Base-by-base conservation (phyloP, 1,140 invertebrate species). In the Penaeus vannamei region DNA sequence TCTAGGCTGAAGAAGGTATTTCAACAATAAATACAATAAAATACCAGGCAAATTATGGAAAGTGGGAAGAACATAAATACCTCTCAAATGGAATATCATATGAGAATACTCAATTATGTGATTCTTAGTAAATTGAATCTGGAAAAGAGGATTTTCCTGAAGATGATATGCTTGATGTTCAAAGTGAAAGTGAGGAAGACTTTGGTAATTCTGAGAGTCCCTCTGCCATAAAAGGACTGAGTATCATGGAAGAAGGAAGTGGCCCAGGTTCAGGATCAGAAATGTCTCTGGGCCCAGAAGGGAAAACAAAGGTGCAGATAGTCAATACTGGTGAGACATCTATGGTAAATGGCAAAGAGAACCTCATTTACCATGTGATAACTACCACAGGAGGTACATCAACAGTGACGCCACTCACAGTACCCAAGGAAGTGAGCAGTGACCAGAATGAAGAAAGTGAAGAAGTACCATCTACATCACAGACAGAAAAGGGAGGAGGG, bases 291-390 rank as follows among this genome's bases (percentile, higher is more conserved):
- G 86, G 86, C 17, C 86, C 60, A 81, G 42, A 36, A 53, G 86
- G 86, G 32, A 80, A 69, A 46, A 87, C 86, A 23, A 80, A 79
- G 53, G 42, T 87, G 42, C 86, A 87, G 36, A 87, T 87, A 29
- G 77, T 87, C 26, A 61, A 87, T 60, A 82, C 86, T n/a, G 86
- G 86, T 69, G 60, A 87, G n/a, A 82, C 36, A 26, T 62, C 76
- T 23, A 14, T 82, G 32, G 62, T 87, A 14, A 61, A 87, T 82
- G 61, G 69, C 64, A 64, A 87, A 60, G 86, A 87, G 23, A 81
- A 64, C 53, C 23, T 79, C 7, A 69, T 87, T 5, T 87, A 87
- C 60, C 60, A 87, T 81, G 80, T 87, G 32, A 87, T 87, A 17
- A 82, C 86, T 59, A 81, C 76, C 19, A 87, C 86, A 69, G 86